phyloP scores from a whole-genome alignment of 2,888 invertebrate species.

The Tenthredo livida region DNA sequence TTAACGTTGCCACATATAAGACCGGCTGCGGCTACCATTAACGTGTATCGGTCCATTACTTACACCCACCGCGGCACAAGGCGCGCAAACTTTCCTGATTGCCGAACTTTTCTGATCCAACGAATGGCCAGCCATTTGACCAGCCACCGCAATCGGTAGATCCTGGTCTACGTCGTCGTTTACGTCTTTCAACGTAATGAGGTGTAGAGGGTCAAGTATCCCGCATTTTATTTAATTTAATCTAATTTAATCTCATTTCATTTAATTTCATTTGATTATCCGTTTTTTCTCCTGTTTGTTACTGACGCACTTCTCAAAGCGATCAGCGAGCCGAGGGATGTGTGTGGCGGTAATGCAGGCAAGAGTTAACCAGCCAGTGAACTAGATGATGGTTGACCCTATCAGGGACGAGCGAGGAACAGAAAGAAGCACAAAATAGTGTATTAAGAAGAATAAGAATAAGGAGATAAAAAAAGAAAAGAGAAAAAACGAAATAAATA shows the following conservation, averaged over 20 bases:
- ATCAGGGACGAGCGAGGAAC: neutral
- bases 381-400: neutral
- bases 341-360: neutral
- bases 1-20: conserved; percentile 60
- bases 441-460: neutral
- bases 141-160: conserved; percentile 57
- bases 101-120: conserved; percentile 73
- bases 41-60: conserved; percentile 70
- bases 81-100: conserved; percentile 72
- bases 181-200: conserved; percentile 26
- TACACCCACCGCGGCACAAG: conserved; percentile 59
- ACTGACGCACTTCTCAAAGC: neutral
- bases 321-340: neutral
- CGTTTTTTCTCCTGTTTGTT: neutral
- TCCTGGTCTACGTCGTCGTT: conserved; percentile 29
- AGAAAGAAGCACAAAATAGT: neutral
- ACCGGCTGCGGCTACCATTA: conserved; percentile 63
- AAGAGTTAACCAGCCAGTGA: neutral
- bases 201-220: neutral
- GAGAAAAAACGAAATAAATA: neutral
- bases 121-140: conserved; percentile 72
- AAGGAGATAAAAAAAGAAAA: conserved; percentile 27
- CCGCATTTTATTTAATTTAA: neutral
- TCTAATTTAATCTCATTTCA: neutral
- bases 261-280: neutral